Evolutionary conservation across 2,113 vertebrate species (phyloP).

Genomic region (Amblyornis subalaris): DNA sequence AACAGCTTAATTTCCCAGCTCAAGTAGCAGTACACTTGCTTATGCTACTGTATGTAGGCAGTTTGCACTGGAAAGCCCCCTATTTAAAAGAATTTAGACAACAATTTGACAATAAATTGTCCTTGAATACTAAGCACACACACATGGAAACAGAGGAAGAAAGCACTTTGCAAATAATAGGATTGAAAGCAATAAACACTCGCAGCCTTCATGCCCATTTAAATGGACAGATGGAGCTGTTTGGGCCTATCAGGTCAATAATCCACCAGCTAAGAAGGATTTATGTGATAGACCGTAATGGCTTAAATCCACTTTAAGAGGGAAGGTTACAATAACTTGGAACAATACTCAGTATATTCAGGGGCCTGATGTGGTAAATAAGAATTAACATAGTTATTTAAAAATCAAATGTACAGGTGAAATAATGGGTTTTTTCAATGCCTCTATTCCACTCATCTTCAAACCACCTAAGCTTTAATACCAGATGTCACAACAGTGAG

Average conservation of each 20-base stretch:
- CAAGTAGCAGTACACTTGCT: neutral
- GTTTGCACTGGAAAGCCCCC: neutral
- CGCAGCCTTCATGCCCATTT: neutral
- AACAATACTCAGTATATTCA: neutral
- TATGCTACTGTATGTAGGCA: neutral
- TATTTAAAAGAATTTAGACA: conserved; percentile 21
- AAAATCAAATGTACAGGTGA: conserved; percentile 30
- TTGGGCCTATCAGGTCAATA: conserved; percentile 44
- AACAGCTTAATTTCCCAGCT: neutral
- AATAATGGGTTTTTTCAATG: neutral
- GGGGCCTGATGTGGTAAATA: neutral
- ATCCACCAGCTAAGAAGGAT: conserved; percentile 54
- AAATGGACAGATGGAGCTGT: conserved; percentile 47
- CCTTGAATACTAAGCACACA: neutral
- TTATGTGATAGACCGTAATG: conserved; percentile 7
- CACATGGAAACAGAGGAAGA: neutral
- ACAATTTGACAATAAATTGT: neutral
- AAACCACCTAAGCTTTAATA: conserved; percentile 19
- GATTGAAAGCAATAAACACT: conserved; percentile 20
- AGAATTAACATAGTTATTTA: conserved; percentile 21
- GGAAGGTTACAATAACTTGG: neutral
- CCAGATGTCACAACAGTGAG: conserved; percentile 52
- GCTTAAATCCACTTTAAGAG: conserved; percentile 37
- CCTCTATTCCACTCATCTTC: neutral
- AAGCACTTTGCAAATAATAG: conserved; percentile 40